Conservation (phyloP, 2,113 vertebrate species). For the Sinosuthora webbiana region DNA sequence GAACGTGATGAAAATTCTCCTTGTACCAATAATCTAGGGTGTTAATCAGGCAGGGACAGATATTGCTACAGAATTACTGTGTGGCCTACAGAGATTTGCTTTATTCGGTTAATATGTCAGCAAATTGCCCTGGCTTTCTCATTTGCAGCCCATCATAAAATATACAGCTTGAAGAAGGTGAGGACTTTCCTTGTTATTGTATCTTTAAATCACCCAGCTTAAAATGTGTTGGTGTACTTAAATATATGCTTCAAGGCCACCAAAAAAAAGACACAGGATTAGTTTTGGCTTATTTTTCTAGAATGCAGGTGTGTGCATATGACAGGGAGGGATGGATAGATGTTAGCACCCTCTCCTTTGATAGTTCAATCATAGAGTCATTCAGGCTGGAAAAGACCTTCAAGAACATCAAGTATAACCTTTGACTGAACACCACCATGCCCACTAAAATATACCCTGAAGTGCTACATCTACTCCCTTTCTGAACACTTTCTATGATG, state of each 20-base stretch:
- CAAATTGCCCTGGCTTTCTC: background rate
- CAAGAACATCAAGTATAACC: background rate
- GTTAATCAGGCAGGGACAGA: constrained; percentile 32
- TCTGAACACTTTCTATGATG: background rate
- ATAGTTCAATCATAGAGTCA: background rate
- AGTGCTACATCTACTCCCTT: background rate
- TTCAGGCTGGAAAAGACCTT: background rate
- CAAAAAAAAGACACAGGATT: background rate
- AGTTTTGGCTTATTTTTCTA: background rate
- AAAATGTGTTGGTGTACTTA: background rate
- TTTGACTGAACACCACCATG: background rate
- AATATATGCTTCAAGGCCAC: background rate
- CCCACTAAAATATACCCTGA: background rate
- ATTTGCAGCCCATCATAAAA: constrained; percentile 28
- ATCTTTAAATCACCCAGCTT: constrained; percentile 15
- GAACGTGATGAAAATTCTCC: background rate
- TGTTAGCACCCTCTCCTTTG: background rate
- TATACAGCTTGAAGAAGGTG: background rate
- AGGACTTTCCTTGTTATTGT: background rate
- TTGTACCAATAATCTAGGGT: background rate
- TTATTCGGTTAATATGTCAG: background rate
- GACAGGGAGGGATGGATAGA: background rate
- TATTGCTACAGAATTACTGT: background rate
- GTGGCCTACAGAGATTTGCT: background rate
- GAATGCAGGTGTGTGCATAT: background rate